Evolutionary conservation across 2,113 vertebrate species (phyloP).

Genomic region (Alouatta palliata): DNA sequence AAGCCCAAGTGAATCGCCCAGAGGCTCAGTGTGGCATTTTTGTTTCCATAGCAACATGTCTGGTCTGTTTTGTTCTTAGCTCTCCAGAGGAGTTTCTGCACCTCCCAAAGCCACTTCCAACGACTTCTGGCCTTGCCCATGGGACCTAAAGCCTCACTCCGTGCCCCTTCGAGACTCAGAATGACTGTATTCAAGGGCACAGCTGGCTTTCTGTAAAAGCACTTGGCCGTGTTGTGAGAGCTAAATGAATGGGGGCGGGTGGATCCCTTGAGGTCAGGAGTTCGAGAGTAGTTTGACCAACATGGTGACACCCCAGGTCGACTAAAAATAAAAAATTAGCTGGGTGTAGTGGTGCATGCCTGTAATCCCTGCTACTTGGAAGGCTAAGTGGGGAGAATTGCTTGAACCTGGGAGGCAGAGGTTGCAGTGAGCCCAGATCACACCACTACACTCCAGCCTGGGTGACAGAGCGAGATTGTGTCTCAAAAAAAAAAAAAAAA

Average conservation of each 20-base stretch:
- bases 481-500: no score
- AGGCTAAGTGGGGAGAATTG: no score
- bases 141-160: not conserved
- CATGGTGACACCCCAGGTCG: no score
- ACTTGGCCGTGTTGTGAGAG: not conserved
- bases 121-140: conserved; percentile 38
- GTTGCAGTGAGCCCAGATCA: no score
- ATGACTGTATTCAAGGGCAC: not conserved
- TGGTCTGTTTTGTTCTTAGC: conserved; percentile 62
- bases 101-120: conserved; percentile 4
- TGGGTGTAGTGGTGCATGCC: no score
- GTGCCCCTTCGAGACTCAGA: not conserved
- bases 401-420: no score
- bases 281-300: no score
- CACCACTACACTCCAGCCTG: no score
- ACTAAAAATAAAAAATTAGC: no score
- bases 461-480: no score
- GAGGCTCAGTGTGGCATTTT: not conserved
- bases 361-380: no score
- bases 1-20: conserved; percentile 41
- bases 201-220: not conserved
- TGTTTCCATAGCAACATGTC: not conserved
- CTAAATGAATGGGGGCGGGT: not conserved
- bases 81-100: conserved; percentile 18
- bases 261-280: no score